Conservation (phyloP, 2,797 vertebrate genomes). For the Ctenochaetus hawaiiensis region DNA sequence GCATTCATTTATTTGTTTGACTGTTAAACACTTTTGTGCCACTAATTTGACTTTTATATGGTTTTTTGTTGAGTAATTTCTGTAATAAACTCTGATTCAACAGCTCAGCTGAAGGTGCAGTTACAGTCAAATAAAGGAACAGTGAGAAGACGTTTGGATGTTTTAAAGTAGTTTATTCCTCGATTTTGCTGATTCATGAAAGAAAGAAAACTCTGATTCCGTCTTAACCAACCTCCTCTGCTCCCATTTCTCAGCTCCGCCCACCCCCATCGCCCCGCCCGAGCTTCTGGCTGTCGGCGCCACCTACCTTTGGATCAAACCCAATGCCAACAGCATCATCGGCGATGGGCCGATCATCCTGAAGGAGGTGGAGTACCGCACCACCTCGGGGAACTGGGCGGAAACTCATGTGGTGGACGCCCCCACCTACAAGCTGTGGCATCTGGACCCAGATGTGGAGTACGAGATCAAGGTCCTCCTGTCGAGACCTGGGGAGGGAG, state of each 20-base stretch:
- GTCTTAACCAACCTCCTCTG: neutral
- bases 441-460: slow-evolving; percentile 96
- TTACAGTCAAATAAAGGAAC: slow-evolving; percentile 7
- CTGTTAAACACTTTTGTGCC: neutral
- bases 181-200: neutral
- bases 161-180: too few species aligned
- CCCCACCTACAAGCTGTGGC: slow-evolving; percentile 97
- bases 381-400: slow-evolving; percentile 95
- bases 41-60: slow-evolving; percentile 26
- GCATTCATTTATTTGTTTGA: neutral
- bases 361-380: slow-evolving; percentile 97
- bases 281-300: slow-evolving; percentile 95
- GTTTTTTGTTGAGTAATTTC: slow-evolving; percentile 19
- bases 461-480: slow-evolving; percentile 97
- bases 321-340: slow-evolving; percentile 98
- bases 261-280: slow-evolving; percentile 94
- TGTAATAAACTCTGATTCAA: neutral
- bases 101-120: slow-evolving; percentile 3
- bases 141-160: too few species aligned
- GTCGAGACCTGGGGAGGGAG: slow-evolving; percentile 94
- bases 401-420: slow-evolving; percentile 96
- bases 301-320: slow-evolving; percentile 98
- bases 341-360: slow-evolving; percentile 96
- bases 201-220: neutral
- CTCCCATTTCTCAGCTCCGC: slow-evolving; percentile 86